Conservation (phyloP, 2,888 invertebrate genomes). For the Agriopis marginaria region DNA sequence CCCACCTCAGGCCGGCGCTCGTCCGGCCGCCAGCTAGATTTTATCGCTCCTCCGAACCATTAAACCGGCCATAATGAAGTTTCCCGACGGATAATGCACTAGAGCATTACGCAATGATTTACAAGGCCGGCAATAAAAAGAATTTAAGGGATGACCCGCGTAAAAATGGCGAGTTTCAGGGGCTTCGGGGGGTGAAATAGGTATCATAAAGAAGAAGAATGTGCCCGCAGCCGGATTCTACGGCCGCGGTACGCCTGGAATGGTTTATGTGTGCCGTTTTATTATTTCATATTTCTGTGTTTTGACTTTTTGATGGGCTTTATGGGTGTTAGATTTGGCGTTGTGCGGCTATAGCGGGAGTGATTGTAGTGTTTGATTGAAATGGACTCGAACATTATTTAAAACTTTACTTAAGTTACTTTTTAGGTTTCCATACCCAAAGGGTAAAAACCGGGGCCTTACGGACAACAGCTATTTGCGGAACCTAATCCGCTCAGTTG, state of each 20-base stretch:
- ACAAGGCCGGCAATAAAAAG: conserved; percentile 85
- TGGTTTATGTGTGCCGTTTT: conserved; percentile 59
- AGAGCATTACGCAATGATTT: conserved; percentile 85
- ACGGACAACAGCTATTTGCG: too few species aligned
- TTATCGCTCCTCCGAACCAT: conserved; percentile 85
- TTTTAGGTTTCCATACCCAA: too few species aligned
- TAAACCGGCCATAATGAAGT: conserved; percentile 86
- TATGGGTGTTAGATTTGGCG: conserved; percentile 37
- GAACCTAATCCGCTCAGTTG: too few species aligned
- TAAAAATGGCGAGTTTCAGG: conserved; percentile 69
- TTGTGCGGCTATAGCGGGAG: not conserved
- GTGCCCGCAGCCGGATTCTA: conserved; percentile 64
- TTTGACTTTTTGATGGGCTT: conserved; percentile 50
- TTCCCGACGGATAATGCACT: conserved; percentile 84
- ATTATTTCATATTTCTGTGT: conserved; percentile 66
- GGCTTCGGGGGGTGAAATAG: conserved; percentile 53
- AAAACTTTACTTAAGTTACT: too few species aligned
- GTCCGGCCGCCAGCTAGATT: conserved; percentile 76
- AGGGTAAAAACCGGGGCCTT: too few species aligned
- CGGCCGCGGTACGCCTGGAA: conserved; percentile 53
- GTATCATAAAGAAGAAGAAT: conserved; percentile 82
- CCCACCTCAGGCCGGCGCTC: conserved; percentile 50
- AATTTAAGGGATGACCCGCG: conserved; percentile 85
- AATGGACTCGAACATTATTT: not conserved
- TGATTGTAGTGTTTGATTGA: not conserved